Percentiles rank a stretch among this genome's conserved stretches.
Evolutionary conservation across 2,888 invertebrate species (phyloP).

Genomic region (Hemithea aestivaria): DNA sequence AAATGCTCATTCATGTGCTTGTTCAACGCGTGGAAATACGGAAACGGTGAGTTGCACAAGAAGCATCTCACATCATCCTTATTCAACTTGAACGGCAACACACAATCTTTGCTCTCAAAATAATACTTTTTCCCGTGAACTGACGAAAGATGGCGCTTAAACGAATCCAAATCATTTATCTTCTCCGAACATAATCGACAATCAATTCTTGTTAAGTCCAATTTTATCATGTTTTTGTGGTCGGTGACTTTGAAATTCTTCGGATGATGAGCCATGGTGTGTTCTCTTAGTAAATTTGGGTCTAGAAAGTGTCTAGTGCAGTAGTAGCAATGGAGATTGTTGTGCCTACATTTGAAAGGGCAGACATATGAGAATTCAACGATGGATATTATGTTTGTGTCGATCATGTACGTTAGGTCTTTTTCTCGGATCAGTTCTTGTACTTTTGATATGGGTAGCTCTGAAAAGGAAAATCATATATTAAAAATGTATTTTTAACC

Average conservation of each 20-base stretch:
- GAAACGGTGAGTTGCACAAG: constrained; percentile 47
- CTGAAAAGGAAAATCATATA: constrained; percentile 34
- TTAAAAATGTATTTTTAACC: too few relatives aligned
- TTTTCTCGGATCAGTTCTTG: constrained; percentile 60
- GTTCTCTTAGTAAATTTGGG: constrained; percentile 41
- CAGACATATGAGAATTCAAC: constrained; percentile 61
- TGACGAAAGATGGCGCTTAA: constrained; percentile 49
- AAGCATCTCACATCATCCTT: constrained; percentile 55
- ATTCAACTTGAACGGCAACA: constrained; percentile 54
- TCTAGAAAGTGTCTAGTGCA: constrained; percentile 53
- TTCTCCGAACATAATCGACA: constrained; percentile 51
- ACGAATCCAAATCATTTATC: constrained; percentile 50
- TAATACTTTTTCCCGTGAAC: constrained; percentile 58
- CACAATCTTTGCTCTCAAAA: constrained; percentile 50
- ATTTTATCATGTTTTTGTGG: constrained; percentile 64
- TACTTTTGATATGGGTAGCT: constrained; percentile 53
- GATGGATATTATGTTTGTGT: constrained; percentile 60
- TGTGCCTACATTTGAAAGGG: constrained; percentile 67
- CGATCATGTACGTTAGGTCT: constrained; percentile 60
- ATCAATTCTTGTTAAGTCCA: constrained; percentile 61
- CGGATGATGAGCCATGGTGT: constrained; percentile 43
- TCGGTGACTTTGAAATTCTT: constrained; percentile 62
- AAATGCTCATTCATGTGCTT: constrained; percentile 70
- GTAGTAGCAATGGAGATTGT: constrained; percentile 63
- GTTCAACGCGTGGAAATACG: constrained; percentile 65